Percentiles rank a stretch among this genome's conserved stretches.
phyloP scores from a whole-genome alignment of 1,140 invertebrate genomes.

The Parasteatoda tepidariorum region DNA sequence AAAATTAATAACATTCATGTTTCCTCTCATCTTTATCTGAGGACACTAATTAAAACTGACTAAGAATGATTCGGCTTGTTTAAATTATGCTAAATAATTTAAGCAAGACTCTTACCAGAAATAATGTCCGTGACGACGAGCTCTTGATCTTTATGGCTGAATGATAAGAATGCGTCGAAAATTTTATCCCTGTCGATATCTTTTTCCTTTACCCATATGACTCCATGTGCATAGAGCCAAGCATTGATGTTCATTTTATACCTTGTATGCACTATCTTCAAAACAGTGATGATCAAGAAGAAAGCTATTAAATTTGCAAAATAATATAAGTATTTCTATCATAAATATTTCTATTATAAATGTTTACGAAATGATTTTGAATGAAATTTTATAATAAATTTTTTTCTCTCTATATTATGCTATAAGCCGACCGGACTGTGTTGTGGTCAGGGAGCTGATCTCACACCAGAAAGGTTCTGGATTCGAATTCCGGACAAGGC shows the following conservation, averaged over 20 bases:
- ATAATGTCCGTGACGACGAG: constrained; percentile 81
- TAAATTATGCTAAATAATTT: neutral
- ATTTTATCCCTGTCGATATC: constrained; percentile 80
- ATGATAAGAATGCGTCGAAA: constrained; percentile 89
- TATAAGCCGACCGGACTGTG: too few relatives aligned
- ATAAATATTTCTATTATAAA: too few relatives aligned
- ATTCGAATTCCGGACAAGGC: too few relatives aligned
- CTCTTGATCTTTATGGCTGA: constrained; percentile 80
- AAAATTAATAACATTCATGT: too few relatives aligned
- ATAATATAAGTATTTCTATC: neutral
- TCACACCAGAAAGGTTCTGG: too few relatives aligned
- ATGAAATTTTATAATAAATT: neutral
- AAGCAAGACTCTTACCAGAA: constrained; percentile 70
- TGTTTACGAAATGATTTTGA: neutral
- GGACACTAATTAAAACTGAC: too few relatives aligned
- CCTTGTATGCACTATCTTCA: constrained; percentile 80
- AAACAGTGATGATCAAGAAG: constrained; percentile 7
- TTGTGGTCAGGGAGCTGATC: too few relatives aligned
- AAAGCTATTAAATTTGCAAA: constrained; percentile 14
- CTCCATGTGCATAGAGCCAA: constrained; percentile 77
- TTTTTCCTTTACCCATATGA: constrained; percentile 75
- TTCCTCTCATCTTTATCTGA: too few relatives aligned
- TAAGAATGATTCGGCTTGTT: too few relatives aligned
- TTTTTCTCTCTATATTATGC: too few relatives aligned
- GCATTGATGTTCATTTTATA: constrained; percentile 89